Evolutionary conservation across 2,113 vertebrate genomes (phyloP).

Genomic region (Grantiella picta): DNA sequence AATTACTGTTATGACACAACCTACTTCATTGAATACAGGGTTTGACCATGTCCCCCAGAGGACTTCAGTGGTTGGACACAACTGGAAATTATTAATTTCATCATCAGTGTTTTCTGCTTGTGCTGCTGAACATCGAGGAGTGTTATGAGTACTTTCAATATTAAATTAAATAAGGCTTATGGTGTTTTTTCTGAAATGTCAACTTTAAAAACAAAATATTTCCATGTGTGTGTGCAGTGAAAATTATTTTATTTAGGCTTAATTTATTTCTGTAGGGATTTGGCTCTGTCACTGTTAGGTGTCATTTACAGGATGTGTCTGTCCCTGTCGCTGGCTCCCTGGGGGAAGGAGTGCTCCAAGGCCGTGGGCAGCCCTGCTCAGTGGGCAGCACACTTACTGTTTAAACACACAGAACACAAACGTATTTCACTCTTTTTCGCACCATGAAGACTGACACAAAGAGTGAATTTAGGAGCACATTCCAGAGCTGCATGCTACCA

Average conservation of each 20-base stretch:
- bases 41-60: background rate
- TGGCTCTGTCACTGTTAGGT: background rate
- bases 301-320: background rate
- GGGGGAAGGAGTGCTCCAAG: background rate
- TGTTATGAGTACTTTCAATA: background rate
- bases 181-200: background rate
- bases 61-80: background rate
- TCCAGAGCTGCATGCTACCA: slow-evolving; percentile 47
- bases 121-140: background rate
- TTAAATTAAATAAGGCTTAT: background rate
- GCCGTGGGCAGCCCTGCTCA: rapidly evolving
- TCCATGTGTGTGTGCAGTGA: background rate
- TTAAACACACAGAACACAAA: slow-evolving; percentile 16
- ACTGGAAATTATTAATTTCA: background rate
- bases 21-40: background rate
- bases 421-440: background rate
- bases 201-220: background rate
- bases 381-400: background rate
- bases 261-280: background rate
- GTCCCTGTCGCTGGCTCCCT: background rate
- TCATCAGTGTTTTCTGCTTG: background rate
- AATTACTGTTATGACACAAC: background rate
- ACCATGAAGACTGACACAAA: slow-evolving; percentile 38
- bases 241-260: background rate
- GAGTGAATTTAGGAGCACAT: slow-evolving; percentile 58